Evolutionary conservation across 1,140 invertebrate genomes (phyloP).

Genomic region (Amyelois transitella): DNA sequence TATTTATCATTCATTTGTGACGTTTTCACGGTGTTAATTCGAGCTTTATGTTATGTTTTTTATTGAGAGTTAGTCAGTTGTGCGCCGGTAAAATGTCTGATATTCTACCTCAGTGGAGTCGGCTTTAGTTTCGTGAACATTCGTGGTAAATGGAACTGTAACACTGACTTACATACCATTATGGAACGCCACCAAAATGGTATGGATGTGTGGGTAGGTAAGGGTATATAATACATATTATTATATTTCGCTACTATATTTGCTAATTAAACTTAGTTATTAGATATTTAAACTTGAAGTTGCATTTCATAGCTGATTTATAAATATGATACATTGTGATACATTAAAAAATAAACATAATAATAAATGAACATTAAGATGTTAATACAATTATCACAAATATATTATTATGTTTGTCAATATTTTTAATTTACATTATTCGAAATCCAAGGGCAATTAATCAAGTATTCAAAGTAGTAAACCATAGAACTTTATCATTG

Average conservation of each 20-base stretch:
- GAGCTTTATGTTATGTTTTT: constrained; percentile 30
- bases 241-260: constrained; percentile 11
- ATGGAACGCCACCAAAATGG: constrained; percentile 75
- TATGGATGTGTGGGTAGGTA: constrained; percentile 76
- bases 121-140: constrained; percentile 23
- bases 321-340: too few relatives aligned
- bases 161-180: constrained; percentile 52
- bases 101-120: constrained; percentile 22
- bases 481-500: too few relatives aligned
- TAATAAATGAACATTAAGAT: too few relatives aligned
- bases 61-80: constrained; percentile 22
- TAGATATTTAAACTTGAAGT: too few relatives aligned
- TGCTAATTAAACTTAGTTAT: neutral
- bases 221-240: constrained; percentile 63
- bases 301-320: too few relatives aligned
- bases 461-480: too few relatives aligned
- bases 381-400: too few relatives aligned
- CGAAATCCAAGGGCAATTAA: too few relatives aligned
- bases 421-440: too few relatives aligned
- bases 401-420: too few relatives aligned
- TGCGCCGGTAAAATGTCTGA: constrained; percentile 28
- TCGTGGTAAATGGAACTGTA: constrained; percentile 30
- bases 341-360: too few relatives aligned
- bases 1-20: constrained; percentile 52
- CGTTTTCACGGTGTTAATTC: constrained; percentile 49